Percentiles rank a stretch among this genome's conserved stretches.
phyloP scores from a whole-genome alignment of 2,113 vertebrate genomes.

The Columba livia region DNA sequence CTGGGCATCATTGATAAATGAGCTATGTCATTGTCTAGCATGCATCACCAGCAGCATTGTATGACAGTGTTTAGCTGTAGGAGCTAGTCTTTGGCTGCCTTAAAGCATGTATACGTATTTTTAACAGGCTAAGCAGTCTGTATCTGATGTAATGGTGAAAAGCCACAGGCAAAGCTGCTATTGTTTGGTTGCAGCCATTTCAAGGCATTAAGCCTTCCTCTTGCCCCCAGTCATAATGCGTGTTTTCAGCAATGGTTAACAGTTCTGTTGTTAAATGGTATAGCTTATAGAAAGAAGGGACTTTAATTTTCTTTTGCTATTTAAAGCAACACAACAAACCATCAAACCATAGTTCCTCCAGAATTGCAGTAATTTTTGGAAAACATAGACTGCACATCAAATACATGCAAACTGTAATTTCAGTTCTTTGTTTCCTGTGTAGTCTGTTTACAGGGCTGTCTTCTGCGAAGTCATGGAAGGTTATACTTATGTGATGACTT shows the following conservation, averaged over 20 bases:
- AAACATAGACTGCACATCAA: background rate
- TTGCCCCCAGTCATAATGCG: background rate
- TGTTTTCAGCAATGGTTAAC: constrained; percentile 35
- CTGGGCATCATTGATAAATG: constrained; percentile 12
- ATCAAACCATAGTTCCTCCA: background rate
- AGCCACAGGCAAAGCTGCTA: constrained; percentile 55
- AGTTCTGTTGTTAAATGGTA: background rate
- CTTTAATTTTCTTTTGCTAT: constrained; percentile 6
- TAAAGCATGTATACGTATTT: background rate
- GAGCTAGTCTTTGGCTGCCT: background rate
- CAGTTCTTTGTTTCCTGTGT: background rate
- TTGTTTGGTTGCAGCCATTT: constrained; percentile 22
- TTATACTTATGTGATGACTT: background rate
- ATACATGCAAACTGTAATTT: constrained; percentile 8
- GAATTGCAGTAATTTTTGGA: constrained; percentile 7
- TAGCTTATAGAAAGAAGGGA: background rate
- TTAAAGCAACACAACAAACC: background rate
- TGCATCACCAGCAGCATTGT: accelerated
- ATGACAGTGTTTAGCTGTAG: background rate
- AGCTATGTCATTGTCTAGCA: background rate
- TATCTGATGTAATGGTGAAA: constrained; percentile 69
- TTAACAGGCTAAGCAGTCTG: constrained; percentile 73
- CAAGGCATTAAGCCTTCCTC: constrained; percentile 10
- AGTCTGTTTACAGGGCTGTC: background rate
- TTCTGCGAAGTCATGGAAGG: background rate